Evolutionary conservation across 2,888 invertebrate species (phyloP), one percentile per base, ranked within the genome.

Genomic region (Pammene aurita): DNA sequence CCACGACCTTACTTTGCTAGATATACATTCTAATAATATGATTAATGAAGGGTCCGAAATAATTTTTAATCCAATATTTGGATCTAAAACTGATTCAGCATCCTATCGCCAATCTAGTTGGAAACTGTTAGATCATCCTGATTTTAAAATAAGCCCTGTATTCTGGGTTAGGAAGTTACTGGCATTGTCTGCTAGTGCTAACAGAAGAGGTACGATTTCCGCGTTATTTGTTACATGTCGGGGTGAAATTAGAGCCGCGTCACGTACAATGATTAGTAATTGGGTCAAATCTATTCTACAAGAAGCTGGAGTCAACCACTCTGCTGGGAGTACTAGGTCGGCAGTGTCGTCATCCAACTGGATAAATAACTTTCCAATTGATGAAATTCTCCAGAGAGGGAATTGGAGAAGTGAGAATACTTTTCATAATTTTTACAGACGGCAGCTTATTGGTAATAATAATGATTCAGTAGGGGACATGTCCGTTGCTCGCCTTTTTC

Each of bases 41-140:
- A 57, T 41, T 41, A 42, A 41, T 41, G 18, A 42, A 41, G 41
- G 41, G 4, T 42, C 56, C 0, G 26, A 35, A 16, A 61, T 61
- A 35, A 61, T 50, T 11, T 61, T 61, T 38, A 16, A 50, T 16
- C 48, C 16, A 7, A 38, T 38, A 38, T 61, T 50, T 61, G 48
- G 61, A 5, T 61, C 48, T 7, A 61, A 50, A 13, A 38, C 61
- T 34, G 38, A 61, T 38, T 46, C 50, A 2, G 61, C 16, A 11
- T 11, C 16, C 7, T 50, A 50, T 50, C 61, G 48, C 16, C 48
- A 50, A 11, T 38, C 61, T 0, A 7, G 38, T 16, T 61, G 50
- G 46, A 48, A 61, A 35, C 13, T 61, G 0, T 50, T 50, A 14
- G 48, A 38, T 38, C 35, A 38, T 50, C 7, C 44, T 7, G 61